These are phyloP conservation scores for Eupithecia pulchellata DNA, from an alignment of 2,888 invertebrate species.

Conservation along the genomic window DNA sequence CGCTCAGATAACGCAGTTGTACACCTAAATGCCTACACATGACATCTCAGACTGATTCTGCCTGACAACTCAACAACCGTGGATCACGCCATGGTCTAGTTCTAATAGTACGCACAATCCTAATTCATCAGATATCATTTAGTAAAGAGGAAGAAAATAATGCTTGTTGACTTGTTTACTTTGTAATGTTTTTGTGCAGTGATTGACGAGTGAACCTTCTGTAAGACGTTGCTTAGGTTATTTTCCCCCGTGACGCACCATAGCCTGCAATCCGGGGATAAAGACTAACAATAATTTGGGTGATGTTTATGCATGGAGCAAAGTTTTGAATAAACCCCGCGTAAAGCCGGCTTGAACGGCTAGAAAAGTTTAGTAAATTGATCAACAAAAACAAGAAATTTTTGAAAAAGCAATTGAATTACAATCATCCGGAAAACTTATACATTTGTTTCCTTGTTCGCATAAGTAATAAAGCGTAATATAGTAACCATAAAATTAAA, in stretches of 20 bases:
- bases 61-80: not conserved
- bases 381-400: not conserved
- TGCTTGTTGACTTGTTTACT: not conserved
- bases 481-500: too few relatives aligned
- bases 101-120: not conserved
- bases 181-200: too few relatives aligned
- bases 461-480: too few relatives aligned
- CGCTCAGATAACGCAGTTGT: too few relatives aligned
- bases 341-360: not conserved
- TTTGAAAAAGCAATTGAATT: not conserved
- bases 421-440: too few relatives aligned
- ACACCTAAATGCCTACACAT: too few relatives aligned
- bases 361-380: not conserved
- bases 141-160: not conserved
- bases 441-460: too few relatives aligned
- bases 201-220: not conserved
- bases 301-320: not conserved
- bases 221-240: not conserved
- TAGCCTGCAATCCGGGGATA: not conserved
- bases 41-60: too few relatives aligned
- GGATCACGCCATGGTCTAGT: not conserved
- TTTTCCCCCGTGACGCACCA: not conserved
- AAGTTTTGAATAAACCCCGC: not conserved
- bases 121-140: not conserved
- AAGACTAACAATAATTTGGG: slow-evolving; percentile 1